Percentiles rank a stretch among this genome's conserved stretches.
These are phyloP conservation scores for Sylvicapra grimmia DNA, from an alignment of 2,113 vertebrate genomes.

Conservation along the genomic window DNA sequence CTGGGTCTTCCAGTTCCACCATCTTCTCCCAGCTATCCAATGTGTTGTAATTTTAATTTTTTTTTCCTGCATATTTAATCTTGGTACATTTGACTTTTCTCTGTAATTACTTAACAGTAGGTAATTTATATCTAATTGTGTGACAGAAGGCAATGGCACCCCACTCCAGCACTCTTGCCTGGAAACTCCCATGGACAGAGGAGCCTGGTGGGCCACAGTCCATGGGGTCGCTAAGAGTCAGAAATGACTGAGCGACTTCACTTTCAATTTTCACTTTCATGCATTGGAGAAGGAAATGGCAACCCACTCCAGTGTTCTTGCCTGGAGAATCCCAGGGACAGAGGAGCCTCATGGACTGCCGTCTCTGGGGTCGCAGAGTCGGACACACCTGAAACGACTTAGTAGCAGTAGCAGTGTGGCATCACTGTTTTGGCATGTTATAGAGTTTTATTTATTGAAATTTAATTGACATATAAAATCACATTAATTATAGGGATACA, in stretches of 20 bases:
- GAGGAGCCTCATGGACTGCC: no score
- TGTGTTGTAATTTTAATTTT: not conserved
- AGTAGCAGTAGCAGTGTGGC: not conserved
- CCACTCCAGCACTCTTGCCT: no score
- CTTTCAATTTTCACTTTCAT: no score
- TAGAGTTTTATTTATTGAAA: not conserved
- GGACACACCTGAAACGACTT: no score
- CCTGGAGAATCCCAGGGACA: no score
- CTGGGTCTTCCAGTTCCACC: not conserved
- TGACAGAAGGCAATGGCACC: not conserved
- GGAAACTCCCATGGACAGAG: no score
- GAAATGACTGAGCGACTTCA: no score
- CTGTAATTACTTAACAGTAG: not conserved
- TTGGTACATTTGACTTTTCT: not conserved
- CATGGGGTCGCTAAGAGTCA: no score
- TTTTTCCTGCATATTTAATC: not conserved
- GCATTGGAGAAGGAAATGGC: no score
- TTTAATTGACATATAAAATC: not conserved
- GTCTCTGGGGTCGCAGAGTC: no score
- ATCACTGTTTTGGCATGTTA: not conserved
- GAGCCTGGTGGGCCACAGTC: no score
- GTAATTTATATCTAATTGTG: not conserved
- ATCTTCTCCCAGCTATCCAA: not conserved
- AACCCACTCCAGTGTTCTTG: no score
- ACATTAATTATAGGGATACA: not conserved